Evolutionary conservation across 2,888 invertebrate genomes (phyloP).

Genomic region (Norana najaformis): DNA sequence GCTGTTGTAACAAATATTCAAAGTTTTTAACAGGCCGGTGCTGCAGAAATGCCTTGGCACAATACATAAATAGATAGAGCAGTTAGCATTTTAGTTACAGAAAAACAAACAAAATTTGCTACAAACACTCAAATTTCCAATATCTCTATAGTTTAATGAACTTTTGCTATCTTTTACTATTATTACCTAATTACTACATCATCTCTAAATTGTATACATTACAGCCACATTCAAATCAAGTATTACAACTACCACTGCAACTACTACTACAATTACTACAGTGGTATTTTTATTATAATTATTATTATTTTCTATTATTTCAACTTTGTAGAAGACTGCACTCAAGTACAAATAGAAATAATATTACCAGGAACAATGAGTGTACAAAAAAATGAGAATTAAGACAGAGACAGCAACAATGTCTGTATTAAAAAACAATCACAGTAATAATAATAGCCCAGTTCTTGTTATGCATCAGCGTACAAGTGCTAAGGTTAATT

Average conservation of each 20-base stretch:
- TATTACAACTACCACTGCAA: too few species aligned
- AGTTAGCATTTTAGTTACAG: too few species aligned
- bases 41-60: too few species aligned
- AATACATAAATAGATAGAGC: too few species aligned
- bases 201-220: not conserved
- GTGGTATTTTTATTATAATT: not conserved
- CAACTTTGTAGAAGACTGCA: not conserved
- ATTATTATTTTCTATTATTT: not conserved
- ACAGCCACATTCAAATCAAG: too few species aligned
- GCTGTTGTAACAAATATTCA: too few species aligned
- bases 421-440: not conserved
- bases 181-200: not conserved
- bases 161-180: not conserved
- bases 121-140: too few species aligned
- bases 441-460: not conserved
- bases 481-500: not conserved
- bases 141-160: not conserved
- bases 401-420: not conserved
- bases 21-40: too few species aligned
- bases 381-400: slow-evolving; percentile 13
- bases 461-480: not conserved
- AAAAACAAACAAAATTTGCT: too few species aligned
- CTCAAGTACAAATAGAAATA: not conserved
- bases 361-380: not conserved
- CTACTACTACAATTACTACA: not conserved